phyloP scores from a whole-genome alignment of 2,113 vertebrate species.

The Anarrhichthys ocellatus region DNA sequence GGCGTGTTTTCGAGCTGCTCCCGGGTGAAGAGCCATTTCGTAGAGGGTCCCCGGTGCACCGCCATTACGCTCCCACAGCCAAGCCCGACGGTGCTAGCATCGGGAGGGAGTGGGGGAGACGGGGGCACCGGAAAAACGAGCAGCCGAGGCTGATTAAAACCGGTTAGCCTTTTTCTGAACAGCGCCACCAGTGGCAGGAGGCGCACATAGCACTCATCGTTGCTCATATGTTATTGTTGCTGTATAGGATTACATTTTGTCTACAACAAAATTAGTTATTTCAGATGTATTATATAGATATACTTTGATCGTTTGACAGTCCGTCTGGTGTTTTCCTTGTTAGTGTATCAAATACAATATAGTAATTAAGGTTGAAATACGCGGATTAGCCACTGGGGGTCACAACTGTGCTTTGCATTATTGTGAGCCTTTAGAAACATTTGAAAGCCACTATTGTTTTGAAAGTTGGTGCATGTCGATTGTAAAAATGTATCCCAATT shows the following conservation, averaged over 20 bases:
- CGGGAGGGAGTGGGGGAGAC: slow-evolving; percentile 60
- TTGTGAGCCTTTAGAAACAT: background rate
- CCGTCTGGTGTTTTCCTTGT: background rate
- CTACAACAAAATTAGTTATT: background rate
- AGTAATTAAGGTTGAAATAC: background rate
- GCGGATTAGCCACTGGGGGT: background rate
- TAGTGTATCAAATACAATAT: background rate
- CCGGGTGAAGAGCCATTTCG: slow-evolving; percentile 97
- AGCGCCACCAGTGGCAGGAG: slow-evolving; percentile 27
- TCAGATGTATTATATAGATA: accelerated
- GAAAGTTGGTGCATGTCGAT: background rate
- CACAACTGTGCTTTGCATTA: background rate
- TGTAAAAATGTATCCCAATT: background rate
- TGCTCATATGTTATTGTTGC: too few relatives aligned
- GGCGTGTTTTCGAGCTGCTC: slow-evolving; percentile 96
- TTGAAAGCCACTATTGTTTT: background rate
- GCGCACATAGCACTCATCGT: background rate
- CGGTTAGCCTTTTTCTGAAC: background rate
- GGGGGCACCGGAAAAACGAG: slow-evolving; percentile 63
- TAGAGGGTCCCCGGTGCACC: slow-evolving; percentile 88
- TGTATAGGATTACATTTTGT: background rate
- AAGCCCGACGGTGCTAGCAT: slow-evolving; percentile 69
- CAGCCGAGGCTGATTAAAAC: background rate
- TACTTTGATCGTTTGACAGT: background rate
- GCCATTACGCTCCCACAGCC: slow-evolving; percentile 82